Percentiles rank a stretch among this genome's conserved stretches.
These are phyloP conservation scores for Hetaerina titia DNA, from an alignment of 2,888 invertebrate genomes.

Conservation along the genomic window DNA sequence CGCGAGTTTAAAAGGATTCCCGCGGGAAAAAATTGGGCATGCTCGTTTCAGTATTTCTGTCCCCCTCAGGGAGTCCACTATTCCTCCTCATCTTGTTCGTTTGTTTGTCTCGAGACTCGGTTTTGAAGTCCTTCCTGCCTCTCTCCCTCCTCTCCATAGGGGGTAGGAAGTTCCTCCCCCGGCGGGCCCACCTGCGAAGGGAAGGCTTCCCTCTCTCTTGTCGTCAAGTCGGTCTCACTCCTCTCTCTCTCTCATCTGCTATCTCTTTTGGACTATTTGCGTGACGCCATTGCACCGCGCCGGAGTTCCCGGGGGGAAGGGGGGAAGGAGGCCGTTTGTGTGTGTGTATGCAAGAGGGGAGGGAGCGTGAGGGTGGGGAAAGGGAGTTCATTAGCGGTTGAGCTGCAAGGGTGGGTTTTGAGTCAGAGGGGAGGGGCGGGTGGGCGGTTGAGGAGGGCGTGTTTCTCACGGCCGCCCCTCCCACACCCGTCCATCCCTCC, in stretches of 20 bases:
- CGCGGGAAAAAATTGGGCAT: conserved; percentile 46
- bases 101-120: background rate
- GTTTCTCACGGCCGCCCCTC: background rate
- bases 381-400: conserved; percentile 18
- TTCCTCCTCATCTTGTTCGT: background rate
- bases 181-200: conserved; percentile 53
- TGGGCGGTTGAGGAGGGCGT: background rate
- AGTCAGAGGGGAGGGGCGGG: background rate
- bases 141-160: background rate
- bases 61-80: background rate
- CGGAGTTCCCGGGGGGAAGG: background rate
- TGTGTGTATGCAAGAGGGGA: background rate
- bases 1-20: background rate
- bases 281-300: background rate
- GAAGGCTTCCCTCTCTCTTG: background rate
- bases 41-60: conserved; percentile 36
- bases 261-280: conserved; percentile 16
- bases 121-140: conserved; percentile 29
- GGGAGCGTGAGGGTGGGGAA: background rate
- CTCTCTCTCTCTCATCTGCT: background rate
- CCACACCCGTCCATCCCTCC: background rate
- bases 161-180: background rate
- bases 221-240: background rate
- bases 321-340: background rate
- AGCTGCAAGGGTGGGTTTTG: background rate